Conservation (phyloP, 2,113 vertebrate genomes). For the Papio anubis region DNA sequence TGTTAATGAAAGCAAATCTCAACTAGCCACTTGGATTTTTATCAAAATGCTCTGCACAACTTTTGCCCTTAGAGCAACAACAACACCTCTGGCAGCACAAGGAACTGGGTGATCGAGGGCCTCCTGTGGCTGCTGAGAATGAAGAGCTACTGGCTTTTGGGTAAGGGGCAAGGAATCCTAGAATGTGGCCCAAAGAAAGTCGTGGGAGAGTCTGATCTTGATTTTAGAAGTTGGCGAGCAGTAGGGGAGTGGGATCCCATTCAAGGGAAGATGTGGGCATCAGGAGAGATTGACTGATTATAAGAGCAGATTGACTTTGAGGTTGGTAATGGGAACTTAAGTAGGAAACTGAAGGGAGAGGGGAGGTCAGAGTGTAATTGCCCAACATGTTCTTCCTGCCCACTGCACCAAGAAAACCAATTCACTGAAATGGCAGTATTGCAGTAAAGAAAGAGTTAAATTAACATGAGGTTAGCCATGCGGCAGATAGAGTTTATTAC, state of each 20-base stretch:
- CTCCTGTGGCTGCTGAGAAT: no score
- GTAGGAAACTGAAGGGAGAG: not conserved
- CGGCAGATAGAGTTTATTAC: no score
- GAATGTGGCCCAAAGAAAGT: not conserved
- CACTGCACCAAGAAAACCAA: no score
- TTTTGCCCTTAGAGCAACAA: not conserved
- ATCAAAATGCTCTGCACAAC: not conserved
- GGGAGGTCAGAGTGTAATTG: not conserved
- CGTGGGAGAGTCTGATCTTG: fast-evolving
- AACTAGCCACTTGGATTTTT: not conserved
- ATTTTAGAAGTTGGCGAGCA: not conserved
- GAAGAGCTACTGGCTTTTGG: not conserved
- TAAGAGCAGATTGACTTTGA: not conserved
- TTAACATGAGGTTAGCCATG: no score
- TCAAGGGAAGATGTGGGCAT: not conserved
- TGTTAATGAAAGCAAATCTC: not conserved
- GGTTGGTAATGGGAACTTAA: not conserved
- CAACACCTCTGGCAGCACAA: not conserved
- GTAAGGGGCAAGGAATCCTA: not conserved
- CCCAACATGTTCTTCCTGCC: no score
- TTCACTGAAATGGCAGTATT: no score
- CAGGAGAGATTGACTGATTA: not conserved
- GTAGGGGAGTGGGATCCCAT: not conserved
- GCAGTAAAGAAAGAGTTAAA: no score
- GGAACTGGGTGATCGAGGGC: not conserved